Evolutionary conservation across 2,797 vertebrate species (phyloP), one percentile per base, ranked within the genome.

Genomic region (Hylomyscus alleni): DNA sequence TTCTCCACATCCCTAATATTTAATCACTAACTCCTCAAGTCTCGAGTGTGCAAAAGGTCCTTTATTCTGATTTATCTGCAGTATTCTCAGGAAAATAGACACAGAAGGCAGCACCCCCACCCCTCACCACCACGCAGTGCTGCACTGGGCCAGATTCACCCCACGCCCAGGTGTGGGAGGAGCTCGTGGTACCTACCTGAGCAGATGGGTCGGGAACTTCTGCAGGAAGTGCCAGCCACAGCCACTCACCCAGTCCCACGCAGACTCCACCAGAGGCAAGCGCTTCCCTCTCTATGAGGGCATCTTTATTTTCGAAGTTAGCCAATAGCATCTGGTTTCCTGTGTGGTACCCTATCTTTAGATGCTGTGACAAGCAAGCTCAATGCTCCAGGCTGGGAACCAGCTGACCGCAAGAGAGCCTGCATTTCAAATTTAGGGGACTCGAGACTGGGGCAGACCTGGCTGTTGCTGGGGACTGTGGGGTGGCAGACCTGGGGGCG

Each of bases 271-370:
- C 88, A 94, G 86, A 73, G 14, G 34, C 31, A 2, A 90, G 90
- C 20, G 26, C 77, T 96, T 96, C 97, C 50, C 62, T 82, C 31
- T 86, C 69, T 54, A 72, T 34, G 44, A 78, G 56, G 50, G 92
- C 50, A 97, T 95, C 96, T 95, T 95, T 95, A 95, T 97, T 89
- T 93, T 94, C n/a, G 17, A 73, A 93, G 78, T 96, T 94, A 92
- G 95, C 98, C 98, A 98, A 98, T 98, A 78, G 92, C 54, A 2
- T 95, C 77, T 95, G 85, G 93, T 93, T 98, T 98, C 98, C 98
- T 98, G 97, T 97, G 93, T 95, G 91, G 95, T 31, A 20, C 60
- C 24, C 93, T 95, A 69, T 97, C 77, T 97, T 93, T 80, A 97
- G 95, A 90, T 11, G 37, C 93, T 22, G 72, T 75, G 0, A 1